Percentiles rank a stretch among this genome's conserved stretches.
Conservation (phyloP, 2,797 vertebrate genomes). For the Pseudomugil tenellus region DNA sequence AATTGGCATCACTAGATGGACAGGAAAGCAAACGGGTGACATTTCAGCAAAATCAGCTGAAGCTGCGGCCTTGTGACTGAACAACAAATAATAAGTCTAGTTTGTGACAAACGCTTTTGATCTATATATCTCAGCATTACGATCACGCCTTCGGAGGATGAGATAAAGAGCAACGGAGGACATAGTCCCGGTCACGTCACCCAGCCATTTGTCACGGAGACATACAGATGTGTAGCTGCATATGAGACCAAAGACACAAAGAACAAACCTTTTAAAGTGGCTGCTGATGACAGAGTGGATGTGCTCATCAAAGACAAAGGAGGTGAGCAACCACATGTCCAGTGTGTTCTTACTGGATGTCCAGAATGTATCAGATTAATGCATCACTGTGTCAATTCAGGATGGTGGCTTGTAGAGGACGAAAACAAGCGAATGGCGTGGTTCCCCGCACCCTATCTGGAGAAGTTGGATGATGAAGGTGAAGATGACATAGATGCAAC, state of each 20-base stretch:
- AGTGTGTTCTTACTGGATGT: accelerated
- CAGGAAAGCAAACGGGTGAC: background rate
- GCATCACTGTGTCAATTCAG: conserved; percentile 66
- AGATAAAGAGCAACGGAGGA: conserved; percentile 10
- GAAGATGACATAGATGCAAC: conserved; percentile 38
- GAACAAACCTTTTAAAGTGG: conserved; percentile 84
- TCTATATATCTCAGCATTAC: conserved; percentile 78
- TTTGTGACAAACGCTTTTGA: background rate
- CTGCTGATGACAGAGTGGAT: conserved; percentile 81
- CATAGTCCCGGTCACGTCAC: conserved; percentile 66
- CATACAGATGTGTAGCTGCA: conserved; percentile 83
- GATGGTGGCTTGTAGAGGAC: conserved; percentile 96
- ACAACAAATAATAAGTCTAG: background rate
- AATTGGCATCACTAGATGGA: background rate
- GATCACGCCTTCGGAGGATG: conserved; percentile 84
- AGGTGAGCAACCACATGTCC: conserved; percentile 74
- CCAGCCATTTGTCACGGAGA: conserved; percentile 82
- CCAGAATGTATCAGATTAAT: background rate
- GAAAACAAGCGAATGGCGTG: conserved; percentile 87
- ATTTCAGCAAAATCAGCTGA: background rate
- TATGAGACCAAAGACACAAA: conserved; percentile 89
- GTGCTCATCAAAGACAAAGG: conserved; percentile 90
- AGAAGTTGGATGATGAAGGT: conserved; percentile 64
- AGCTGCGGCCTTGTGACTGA: background rate
- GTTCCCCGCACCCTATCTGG: conserved; percentile 94